Conservation (phyloP, 2,888 invertebrate genomes). For the Drosophila helvetica region DNA sequence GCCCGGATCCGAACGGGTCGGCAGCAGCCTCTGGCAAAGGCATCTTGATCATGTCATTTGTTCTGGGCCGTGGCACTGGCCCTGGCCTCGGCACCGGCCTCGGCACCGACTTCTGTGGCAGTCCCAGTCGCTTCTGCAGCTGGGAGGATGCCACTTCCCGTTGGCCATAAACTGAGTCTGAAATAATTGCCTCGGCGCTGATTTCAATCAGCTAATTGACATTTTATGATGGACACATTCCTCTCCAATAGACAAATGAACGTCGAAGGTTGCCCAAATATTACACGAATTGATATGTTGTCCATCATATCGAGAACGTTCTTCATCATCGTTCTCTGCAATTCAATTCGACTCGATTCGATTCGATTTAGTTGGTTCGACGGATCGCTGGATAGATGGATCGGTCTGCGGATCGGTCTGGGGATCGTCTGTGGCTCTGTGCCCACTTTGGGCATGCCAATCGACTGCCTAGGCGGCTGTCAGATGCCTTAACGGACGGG, state of each 20-base stretch:
- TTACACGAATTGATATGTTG: constrained; percentile 30
- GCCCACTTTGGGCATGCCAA: constrained; percentile 67
- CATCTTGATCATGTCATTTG: constrained; percentile 64
- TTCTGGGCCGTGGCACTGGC: constrained; percentile 25
- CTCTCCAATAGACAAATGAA: constrained; percentile 38
- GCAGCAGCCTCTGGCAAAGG: constrained; percentile 29
- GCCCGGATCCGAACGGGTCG: background rate
- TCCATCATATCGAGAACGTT: constrained; percentile 24
- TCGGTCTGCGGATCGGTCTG: constrained; percentile 6
- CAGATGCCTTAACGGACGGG: constrained; percentile 71
- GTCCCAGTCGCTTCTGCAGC: constrained; percentile 30
- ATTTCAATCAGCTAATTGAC: constrained; percentile 76
- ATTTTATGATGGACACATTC: constrained; percentile 70
- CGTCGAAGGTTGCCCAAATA: constrained; percentile 31
- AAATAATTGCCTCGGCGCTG: constrained; percentile 64
- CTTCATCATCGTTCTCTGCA: constrained; percentile 16
- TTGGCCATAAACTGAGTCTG: constrained; percentile 64
- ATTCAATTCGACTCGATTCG: constrained; percentile 29
- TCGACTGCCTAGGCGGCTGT: constrained; percentile 69
- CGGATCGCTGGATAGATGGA: constrained; percentile 8
- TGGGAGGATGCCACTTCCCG: constrained; percentile 50
- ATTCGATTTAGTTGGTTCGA: constrained; percentile 26
- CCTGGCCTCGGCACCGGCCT: constrained; percentile 9
- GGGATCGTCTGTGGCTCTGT: constrained; percentile 14
- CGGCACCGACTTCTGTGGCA: constrained; percentile 20